Evolutionary conservation across 1,140 invertebrate genomes (phyloP), one percentile per base, ranked within the genome.

Genomic region (Drosophila aff.): DNA sequence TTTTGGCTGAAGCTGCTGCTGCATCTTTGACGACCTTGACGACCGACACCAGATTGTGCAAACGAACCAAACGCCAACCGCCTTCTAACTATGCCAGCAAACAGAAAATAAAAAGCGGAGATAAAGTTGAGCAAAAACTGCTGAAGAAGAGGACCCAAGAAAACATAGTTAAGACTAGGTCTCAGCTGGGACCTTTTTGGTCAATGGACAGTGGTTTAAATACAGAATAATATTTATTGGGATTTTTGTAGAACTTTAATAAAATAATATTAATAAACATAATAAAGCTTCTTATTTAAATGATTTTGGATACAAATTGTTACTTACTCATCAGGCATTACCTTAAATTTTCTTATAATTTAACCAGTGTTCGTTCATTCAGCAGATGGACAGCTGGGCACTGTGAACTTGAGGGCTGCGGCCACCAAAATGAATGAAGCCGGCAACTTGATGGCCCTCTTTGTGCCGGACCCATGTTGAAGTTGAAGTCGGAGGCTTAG

Each of bases 351-450:
- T 21, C 4, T 16, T 49, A 10, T 13, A 13, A 3, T 41, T n/a
- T 4, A 33, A 11, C 21, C 67, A 69, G 7, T 52, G 63, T 69
- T n/a, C 28, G 46, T 65, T 28, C 28, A 47, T 33, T 64, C 10
- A 38, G 16, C 36, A 43, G 4, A 28, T 61, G 28, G 18, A 53
- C 41, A 52, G 57, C 63, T 73, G 49, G 57, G 47, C 58, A 58
- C 49, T 68, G 76, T 83, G 77, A 81, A 84, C 77, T 85, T 84
- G 77, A 73, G 77, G 67, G 47, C 57, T 44, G 16, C 61, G 68
- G 57, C 40, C 69, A 33, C 41, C 68, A 43, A 71, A 50, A 72
- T 68, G 71, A 60, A 52, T 46, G 47, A 61, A 47, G 53, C 44
- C 28, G 53, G 67, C 16, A 61, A 52, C 67, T 73, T 73, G 73